Base-by-base conservation (phyloP, 2,113 vertebrate genomes). In the Scomber japonicus region DNA sequence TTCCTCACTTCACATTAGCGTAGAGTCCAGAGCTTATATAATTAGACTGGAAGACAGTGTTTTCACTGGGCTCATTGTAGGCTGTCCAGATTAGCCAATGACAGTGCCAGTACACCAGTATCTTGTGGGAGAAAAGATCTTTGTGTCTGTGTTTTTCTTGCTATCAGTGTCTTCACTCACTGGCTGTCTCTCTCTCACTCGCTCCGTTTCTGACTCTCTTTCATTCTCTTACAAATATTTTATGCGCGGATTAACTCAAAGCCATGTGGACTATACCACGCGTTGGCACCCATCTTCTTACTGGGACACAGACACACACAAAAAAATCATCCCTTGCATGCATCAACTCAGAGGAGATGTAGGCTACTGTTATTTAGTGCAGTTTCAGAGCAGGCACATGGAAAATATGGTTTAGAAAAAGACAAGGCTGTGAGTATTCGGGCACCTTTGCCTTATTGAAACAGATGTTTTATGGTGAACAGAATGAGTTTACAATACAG, bases 201-300 rank as follows among this genome's bases (percentile, higher is more conserved):
- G 27, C 71, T 48, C 54, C 24, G 24, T 27, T 27, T 27, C 24
- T 27, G 24, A 27, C 24, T 83, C 35, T 67, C 61, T 61, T 56
- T 24, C 16, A 11, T 51, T 73, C 66, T 69, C 55, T 85, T 82
- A 68, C 64, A 72, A 77, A 83, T 90, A 67, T 90, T 83, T 84
- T 85, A 87, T 92, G 88, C 82, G 80, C 83, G 84, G 78, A 84
- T 90, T 86, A 89, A 75, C 64, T 90, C 60, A 84, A 79, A 87
- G 80, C 68, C 51, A 61, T 82, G 78, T 77, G 60, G 64, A 78
- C 66, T 77, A 48, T 80, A 81, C 82, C 62, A 87, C 80, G 27
- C 85, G 82, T 68, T 78, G 84, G 76, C 84, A 83, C 48, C 65
- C 66, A 24, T 91, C 71, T 72, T 78, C 73, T 83, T 75, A 56